A percentile compares a stretch with the other conserved stretches of the same genome.
Evolutionary conservation across 2,888 invertebrate genomes (phyloP).

Genomic region (Dicyrtomina minuta): DNA sequence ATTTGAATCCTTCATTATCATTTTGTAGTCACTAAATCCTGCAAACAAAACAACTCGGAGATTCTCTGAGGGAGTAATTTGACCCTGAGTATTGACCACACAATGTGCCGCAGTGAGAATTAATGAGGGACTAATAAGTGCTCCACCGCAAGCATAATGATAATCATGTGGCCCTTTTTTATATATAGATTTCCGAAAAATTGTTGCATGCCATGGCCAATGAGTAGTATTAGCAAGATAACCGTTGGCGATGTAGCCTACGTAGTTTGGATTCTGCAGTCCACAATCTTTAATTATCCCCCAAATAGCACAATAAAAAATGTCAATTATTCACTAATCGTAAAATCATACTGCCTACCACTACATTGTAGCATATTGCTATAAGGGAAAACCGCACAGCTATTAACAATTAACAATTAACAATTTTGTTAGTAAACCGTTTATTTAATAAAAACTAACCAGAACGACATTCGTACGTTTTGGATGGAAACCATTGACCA

Average conservation of each 20-base stretch:
- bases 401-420: too few species aligned
- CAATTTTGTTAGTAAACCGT: too few species aligned
- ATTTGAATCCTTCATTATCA: background rate
- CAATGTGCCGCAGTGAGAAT: conserved; percentile 6
- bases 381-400: too few species aligned
- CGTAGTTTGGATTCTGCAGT: background rate
- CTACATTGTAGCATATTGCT: too few species aligned
- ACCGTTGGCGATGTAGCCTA: background rate
- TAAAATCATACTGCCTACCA: too few species aligned
- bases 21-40: background rate
- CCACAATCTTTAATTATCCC: background rate
- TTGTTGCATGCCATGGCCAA: conserved; percentile 10
- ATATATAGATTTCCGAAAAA: background rate
- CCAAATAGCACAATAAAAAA: background rate
- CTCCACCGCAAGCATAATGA: conserved; percentile 3
- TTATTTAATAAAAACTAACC: too few species aligned
- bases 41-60: conserved; percentile 1
- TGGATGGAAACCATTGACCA: background rate
- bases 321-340: too few species aligned
- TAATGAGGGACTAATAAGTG: background rate
- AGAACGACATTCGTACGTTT: too few species aligned
- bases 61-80: background rate
- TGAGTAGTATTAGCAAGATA: background rate
- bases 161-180: background rate
- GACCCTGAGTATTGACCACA: background rate